These are phyloP conservation scores for Drosophila pectinifera DNA, from an alignment of 1,140 invertebrate genomes.

Conservation along the genomic window DNA sequence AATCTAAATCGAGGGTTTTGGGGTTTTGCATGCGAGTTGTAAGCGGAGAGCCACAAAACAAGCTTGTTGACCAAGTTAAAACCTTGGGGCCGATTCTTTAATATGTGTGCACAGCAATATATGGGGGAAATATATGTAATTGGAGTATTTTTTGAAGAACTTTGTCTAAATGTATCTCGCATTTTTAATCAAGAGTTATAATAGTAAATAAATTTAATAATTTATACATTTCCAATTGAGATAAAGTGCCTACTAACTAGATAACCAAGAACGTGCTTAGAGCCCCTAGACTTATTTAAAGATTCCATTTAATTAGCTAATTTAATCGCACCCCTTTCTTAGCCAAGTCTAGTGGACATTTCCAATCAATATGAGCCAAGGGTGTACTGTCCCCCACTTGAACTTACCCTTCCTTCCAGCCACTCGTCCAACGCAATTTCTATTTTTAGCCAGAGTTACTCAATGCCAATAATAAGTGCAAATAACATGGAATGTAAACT, in stretches of 20 bases:
- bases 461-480: conserved; percentile 29
- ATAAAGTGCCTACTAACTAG: too few relatives aligned
- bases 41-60: conserved; percentile 14
- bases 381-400: background rate
- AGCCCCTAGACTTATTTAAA: too few relatives aligned
- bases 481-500: conserved; percentile 20
- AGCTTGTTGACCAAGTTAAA: conserved; percentile 24
- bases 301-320: too few relatives aligned
- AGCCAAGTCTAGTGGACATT: too few relatives aligned
- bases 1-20: conserved; percentile 34
- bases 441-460: conserved; percentile 18
- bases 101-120: background rate
- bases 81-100: background rate
- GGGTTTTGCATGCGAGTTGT: conserved; percentile 30
- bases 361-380: background rate
- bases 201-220: too few relatives aligned
- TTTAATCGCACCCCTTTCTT: too few relatives aligned
- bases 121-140: too few relatives aligned
- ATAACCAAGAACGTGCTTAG: too few relatives aligned
- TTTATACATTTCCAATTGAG: too few relatives aligned
- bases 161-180: too few relatives aligned
- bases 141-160: too few relatives aligned
- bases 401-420: background rate
- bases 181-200: too few relatives aligned
- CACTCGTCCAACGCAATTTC: conserved; percentile 9